Percentiles rank a stretch among this genome's conserved stretches.
Evolutionary conservation across 2,888 invertebrate species (phyloP).

Genomic region (Dichetophora obliterata): DNA sequence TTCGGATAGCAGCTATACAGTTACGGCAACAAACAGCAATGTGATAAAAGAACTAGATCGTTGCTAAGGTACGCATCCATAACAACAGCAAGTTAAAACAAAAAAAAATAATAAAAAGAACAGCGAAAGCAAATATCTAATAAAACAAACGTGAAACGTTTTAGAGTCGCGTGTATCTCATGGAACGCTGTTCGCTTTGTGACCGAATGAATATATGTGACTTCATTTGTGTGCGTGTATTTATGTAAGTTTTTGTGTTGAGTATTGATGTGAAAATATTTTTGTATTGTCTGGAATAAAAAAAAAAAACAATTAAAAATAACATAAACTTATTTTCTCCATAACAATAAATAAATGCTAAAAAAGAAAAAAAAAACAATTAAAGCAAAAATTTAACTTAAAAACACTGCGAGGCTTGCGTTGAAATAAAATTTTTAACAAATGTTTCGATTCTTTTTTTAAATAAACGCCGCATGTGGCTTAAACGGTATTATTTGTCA

Average conservation of each 20-base stretch:
- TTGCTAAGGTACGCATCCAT: constrained; percentile 17
- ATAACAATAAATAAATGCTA: not conserved
- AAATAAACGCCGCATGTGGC: too few species aligned
- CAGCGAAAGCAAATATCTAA: not conserved
- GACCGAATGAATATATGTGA: constrained; percentile 1
- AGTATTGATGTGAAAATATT: not conserved
- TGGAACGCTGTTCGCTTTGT: constrained; percentile 15
- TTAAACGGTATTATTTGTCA: too few species aligned
- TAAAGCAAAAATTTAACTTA: not conserved
- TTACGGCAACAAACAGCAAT: not conserved
- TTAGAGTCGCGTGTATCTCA: constrained; percentile 27
- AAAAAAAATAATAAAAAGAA: constrained; percentile 6
- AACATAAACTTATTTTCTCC: not conserved
- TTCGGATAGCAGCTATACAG: not conserved
- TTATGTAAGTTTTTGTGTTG: not conserved
- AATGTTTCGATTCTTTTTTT: too few species aligned
- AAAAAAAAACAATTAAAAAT: not conserved
- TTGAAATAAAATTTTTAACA: too few species aligned
- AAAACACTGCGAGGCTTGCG: too few species aligned
- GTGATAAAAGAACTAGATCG: not conserved
- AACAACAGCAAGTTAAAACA: constrained; percentile 1
- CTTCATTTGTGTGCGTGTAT: not conserved
- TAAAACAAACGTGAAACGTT: constrained; percentile 30
- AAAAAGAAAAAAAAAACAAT: not conserved
- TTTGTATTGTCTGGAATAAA: not conserved